These are phyloP conservation scores for Acinonyx jubatus DNA, from an alignment of 2,113 vertebrate species.

Conservation along the genomic window DNA sequence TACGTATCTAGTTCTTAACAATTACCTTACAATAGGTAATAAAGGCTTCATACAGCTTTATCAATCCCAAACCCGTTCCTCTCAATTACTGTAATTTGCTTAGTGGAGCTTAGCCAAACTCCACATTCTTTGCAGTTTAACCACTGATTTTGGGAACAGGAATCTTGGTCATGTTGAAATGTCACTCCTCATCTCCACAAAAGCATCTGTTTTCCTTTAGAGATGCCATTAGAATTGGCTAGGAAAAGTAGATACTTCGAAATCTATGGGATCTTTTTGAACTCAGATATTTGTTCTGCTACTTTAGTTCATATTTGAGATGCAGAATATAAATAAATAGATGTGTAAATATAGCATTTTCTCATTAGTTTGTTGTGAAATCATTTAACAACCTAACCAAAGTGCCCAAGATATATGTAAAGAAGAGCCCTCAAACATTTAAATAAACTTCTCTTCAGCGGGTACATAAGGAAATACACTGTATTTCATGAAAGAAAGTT, in stretches of 20 bases:
- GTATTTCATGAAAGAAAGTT: background rate
- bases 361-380: background rate
- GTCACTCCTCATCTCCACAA: rapidly evolving
- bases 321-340: background rate
- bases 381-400: background rate
- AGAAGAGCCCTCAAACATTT: background rate
- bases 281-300: background rate
- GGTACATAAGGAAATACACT: background rate
- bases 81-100: background rate
- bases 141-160: background rate
- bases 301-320: background rate
- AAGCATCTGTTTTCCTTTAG: background rate
- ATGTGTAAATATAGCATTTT: background rate
- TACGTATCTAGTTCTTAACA: background rate
- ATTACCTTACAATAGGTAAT: background rate
- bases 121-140: background rate
- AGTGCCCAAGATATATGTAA: background rate
- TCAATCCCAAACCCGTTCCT: background rate
- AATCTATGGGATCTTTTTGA: background rate
- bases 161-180: background rate
- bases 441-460: background rate
- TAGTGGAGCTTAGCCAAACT: background rate
- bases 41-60: background rate
- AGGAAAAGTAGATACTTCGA: no score
- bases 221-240: background rate